Conservation (phyloP, 1,140 invertebrate species). For the Littorina saxatilis region DNA sequence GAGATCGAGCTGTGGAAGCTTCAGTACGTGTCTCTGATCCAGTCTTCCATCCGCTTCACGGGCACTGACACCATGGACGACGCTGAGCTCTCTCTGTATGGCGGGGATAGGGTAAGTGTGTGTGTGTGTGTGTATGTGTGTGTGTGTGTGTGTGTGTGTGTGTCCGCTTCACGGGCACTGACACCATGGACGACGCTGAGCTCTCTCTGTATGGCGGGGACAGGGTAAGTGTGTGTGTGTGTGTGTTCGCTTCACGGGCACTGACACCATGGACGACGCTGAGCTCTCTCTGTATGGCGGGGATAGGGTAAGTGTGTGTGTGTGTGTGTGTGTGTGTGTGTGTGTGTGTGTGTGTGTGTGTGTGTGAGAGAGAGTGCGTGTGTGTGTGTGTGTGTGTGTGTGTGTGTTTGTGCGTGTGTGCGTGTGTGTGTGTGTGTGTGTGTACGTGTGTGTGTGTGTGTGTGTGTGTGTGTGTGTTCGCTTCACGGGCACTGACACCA, state of each 20-base stretch:
- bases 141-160: constrained; percentile 11
- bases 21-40: constrained; percentile 78
- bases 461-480: neutral
- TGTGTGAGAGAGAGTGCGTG: too few relatives aligned
- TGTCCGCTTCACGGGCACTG: constrained; percentile 67
- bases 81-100: constrained; percentile 77
- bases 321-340: neutral
- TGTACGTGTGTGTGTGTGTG: constrained; percentile 72
- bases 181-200: constrained; percentile 75
- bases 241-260: constrained; percentile 65
- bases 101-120: constrained; percentile 76
- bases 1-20: constrained; percentile 77
- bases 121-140: constrained; percentile 74
- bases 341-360: too few relatives aligned
- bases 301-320: neutral
- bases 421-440: too few relatives aligned
- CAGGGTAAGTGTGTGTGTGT: constrained; percentile 64
- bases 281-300: too few relatives aligned
- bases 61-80: constrained; percentile 74
- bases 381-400: too few relatives aligned
- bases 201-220: constrained; percentile 62
- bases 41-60: constrained; percentile 77
- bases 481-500: constrained; percentile 73
- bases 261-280: constrained; percentile 74
- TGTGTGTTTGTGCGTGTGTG: too few relatives aligned